These are phyloP conservation scores for Tautogolabrus adspersus DNA, from an alignment of 2,113 vertebrate genomes.

Conservation along the genomic window DNA sequence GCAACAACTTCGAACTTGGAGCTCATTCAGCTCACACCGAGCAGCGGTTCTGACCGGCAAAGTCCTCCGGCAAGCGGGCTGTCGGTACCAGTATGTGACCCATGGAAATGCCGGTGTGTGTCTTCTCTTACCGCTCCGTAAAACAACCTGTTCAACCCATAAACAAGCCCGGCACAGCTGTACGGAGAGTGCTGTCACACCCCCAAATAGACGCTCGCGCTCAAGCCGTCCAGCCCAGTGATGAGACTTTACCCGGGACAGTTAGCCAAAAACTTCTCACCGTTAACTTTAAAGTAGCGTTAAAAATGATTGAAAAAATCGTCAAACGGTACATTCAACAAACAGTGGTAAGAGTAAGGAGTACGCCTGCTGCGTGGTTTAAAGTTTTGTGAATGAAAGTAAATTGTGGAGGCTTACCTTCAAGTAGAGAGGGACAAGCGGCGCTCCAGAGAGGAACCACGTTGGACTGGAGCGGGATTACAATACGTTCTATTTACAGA, in stretches of 20 bases:
- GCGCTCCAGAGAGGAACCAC: constrained; percentile 94
- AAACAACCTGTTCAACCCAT: constrained; percentile 56
- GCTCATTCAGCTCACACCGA: constrained; percentile 27
- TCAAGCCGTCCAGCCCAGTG: constrained; percentile 46
- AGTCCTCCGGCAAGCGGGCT: constrained; percentile 1
- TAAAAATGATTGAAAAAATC: neutral
- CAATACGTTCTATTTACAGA: constrained; percentile 99
- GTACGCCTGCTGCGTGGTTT: neutral
- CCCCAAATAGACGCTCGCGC: constrained; percentile 66
- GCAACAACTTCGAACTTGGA: constrained; percentile 26
- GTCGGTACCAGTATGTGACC: neutral
- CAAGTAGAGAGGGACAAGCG: constrained; percentile 87
- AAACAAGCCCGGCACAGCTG: constrained; percentile 69
- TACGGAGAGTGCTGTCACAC: constrained; percentile 73
- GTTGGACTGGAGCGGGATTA: constrained; percentile 98
- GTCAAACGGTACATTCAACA: neutral
- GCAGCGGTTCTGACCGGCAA: constrained; percentile 29
- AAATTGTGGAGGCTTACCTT: constrained; percentile 71
- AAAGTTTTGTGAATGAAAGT: constrained; percentile 72
- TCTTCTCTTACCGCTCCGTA: constrained; percentile 6
- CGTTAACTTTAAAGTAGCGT: constrained; percentile 26
- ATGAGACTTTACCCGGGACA: constrained; percentile 52
- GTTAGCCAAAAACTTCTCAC: constrained; percentile 2
- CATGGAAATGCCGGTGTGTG: constrained; percentile 39
- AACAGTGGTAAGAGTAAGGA: neutral